Evolutionary conservation across 2,113 vertebrate genomes (phyloP).

Genomic region (Charadrius vociferus): DNA sequence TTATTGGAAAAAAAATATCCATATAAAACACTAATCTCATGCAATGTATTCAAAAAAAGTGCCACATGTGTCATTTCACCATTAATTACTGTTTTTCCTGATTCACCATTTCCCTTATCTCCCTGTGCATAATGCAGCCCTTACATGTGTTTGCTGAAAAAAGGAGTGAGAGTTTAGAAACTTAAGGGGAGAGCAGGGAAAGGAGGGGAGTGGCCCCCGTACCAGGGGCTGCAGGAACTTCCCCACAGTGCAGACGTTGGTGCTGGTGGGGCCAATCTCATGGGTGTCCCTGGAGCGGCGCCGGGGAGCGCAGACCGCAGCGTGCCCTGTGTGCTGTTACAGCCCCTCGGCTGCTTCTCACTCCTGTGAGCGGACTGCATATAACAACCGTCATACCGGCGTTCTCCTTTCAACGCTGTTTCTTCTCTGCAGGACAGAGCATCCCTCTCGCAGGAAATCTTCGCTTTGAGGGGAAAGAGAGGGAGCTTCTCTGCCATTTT

Average conservation of each 20-base stretch:
- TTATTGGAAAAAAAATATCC: conserved; percentile 41
- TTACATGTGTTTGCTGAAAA: background rate
- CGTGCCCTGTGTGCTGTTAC: background rate
- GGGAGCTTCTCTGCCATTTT: background rate
- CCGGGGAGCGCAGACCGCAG: background rate
- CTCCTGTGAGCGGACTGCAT: background rate
- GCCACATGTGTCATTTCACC: conserved; percentile 46
- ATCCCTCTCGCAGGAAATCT: background rate
- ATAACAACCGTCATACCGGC: rapidly evolving
- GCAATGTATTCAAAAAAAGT: conserved; percentile 43
- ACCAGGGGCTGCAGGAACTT: background rate
- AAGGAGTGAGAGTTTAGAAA: background rate
- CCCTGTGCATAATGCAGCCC: conserved; percentile 27
- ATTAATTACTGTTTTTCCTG: conserved; percentile 67
- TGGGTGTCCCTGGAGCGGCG: background rate
- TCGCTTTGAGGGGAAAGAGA: background rate
- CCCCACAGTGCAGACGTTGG: rapidly evolving
- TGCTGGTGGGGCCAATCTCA: background rate
- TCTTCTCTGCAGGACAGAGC: background rate
- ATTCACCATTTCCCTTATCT: conserved; percentile 56
- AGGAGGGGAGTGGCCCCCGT: rapidly evolving
- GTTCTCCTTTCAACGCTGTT: background rate
- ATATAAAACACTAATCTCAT: conserved; percentile 57
- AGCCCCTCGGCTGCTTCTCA: background rate
- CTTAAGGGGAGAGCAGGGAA: background rate